Conservation (phyloP, 2,113 vertebrate species). For the Vidua macroura region DNA sequence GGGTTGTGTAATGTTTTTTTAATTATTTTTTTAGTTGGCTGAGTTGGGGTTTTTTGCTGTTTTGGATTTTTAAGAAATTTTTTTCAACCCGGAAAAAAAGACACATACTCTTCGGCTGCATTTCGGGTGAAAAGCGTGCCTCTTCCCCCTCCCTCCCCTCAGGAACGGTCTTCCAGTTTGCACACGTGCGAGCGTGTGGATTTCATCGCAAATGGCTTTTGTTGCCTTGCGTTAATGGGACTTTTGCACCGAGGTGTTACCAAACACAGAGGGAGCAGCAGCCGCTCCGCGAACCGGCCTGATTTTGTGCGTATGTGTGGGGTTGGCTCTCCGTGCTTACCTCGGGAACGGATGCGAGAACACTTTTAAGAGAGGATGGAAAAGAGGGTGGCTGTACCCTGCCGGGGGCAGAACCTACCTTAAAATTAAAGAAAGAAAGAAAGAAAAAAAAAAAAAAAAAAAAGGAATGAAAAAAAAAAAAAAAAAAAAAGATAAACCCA, state of each 20-base stretch:
- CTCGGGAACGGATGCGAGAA: neutral
- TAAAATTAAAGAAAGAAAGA: neutral
- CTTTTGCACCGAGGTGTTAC: neutral
- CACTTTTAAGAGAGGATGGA: neutral
- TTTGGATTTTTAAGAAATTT: neutral
- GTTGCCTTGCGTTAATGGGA: neutral
- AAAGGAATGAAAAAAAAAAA: fast-evolving
- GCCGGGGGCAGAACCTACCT: neutral
- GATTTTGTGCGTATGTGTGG: neutral
- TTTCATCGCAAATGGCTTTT: neutral
- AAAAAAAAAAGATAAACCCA: neutral
- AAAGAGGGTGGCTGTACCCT: neutral
- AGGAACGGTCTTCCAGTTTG: neutral
- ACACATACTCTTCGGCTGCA: neutral
- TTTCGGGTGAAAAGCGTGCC: neutral
- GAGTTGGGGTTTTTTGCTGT: neutral
- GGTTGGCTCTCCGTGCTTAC: neutral
- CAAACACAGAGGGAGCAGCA: neutral
- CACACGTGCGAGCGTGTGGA: neutral
- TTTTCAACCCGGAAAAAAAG: neutral
- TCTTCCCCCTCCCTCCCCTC: neutral
- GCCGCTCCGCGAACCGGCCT: neutral
- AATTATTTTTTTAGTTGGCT: neutral
- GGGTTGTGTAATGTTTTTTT: neutral
- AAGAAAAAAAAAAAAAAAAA: too few relatives aligned